Evolutionary conservation across 1,140 invertebrate species (phyloP).

Genomic region (Eueides isabella): DNA sequence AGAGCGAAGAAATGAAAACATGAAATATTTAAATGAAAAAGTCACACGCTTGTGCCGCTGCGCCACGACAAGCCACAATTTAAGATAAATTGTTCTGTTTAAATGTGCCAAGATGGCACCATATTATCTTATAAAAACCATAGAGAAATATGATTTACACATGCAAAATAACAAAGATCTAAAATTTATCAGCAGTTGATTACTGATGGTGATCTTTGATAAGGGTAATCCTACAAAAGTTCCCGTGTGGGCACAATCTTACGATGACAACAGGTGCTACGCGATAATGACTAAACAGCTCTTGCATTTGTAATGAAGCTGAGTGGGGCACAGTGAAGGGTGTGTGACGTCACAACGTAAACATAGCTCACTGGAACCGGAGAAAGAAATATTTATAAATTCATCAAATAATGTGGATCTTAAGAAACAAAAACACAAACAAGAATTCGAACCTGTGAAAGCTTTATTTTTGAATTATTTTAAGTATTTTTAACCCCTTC

Average conservation of each 20-base stretch:
- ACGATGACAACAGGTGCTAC: constrained; percentile 67
- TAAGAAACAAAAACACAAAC: background rate
- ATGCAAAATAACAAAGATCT: background rate
- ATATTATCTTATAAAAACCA: background rate
- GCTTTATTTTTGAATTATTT: constrained; percentile 6
- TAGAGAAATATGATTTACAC: background rate
- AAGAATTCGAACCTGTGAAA: background rate
- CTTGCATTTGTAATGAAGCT: constrained; percentile 71
- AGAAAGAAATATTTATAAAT: background rate
- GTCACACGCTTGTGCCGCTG: too few species aligned
- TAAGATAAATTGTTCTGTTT: too few species aligned
- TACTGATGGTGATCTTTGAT: constrained; percentile 4
- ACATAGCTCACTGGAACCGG: constrained; percentile 1
- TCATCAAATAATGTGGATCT: background rate
- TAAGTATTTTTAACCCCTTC: background rate
- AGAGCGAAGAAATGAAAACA: too few species aligned
- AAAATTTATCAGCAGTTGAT: constrained; percentile 4
- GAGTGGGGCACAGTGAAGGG: constrained; percentile 44
- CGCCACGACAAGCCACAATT: too few species aligned
- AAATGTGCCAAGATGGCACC: too few species aligned
- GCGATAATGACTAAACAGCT: constrained; percentile 71
- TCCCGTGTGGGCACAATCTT: constrained; percentile 15
- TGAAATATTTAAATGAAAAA: too few species aligned
- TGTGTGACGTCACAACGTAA: constrained; percentile 17
- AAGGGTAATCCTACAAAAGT: constrained; percentile 17